Evolutionary conservation across 2,888 invertebrate species (phyloP).

Genomic region (Lycia hirtaria): DNA sequence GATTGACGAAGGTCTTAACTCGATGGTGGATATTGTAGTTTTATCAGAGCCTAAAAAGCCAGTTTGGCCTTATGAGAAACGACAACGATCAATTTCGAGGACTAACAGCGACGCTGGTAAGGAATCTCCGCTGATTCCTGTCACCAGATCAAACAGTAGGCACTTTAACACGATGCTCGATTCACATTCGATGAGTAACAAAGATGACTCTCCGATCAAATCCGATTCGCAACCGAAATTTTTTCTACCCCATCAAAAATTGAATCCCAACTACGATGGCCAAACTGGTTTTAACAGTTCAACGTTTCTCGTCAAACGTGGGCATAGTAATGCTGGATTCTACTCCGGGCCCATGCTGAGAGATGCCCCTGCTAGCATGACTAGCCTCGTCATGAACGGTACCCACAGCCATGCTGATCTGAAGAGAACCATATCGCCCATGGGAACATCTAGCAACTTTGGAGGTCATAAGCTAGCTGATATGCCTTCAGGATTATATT

Average conservation of each 20-base stretch:
- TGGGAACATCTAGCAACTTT: conserved; percentile 64
- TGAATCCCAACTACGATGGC: conserved; percentile 68
- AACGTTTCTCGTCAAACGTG: conserved; percentile 87
- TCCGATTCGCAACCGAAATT: conserved; percentile 70
- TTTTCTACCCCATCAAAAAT: conserved; percentile 65
- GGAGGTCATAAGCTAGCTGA: conserved; percentile 88
- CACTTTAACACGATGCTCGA: conserved; percentile 54
- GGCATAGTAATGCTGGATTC: conserved; percentile 87
- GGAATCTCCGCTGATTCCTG: conserved; percentile 70
- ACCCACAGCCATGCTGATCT: conserved; percentile 78
- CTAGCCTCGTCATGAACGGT: conserved; percentile 75
- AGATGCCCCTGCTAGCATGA: conserved; percentile 80
- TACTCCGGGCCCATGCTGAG: conserved; percentile 86
- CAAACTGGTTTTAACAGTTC: conserved; percentile 70
- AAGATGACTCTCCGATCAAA: conserved; percentile 61
- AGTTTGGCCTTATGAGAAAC: conserved; percentile 72
- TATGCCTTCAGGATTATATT: conserved; percentile 90
- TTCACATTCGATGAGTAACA: conserved; percentile 54
- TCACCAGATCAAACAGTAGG: conserved; percentile 66
- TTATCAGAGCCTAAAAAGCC: conserved; percentile 83
- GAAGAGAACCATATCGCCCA: conserved; percentile 74
- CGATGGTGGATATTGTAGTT: conserved; percentile 90
- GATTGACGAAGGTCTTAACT: conserved; percentile 89
- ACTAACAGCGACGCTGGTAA: conserved; percentile 72
- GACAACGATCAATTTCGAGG: conserved; percentile 73